Evolutionary conservation across 2,888 invertebrate species (phyloP).

Genomic region (Conus canariensis): DNA sequence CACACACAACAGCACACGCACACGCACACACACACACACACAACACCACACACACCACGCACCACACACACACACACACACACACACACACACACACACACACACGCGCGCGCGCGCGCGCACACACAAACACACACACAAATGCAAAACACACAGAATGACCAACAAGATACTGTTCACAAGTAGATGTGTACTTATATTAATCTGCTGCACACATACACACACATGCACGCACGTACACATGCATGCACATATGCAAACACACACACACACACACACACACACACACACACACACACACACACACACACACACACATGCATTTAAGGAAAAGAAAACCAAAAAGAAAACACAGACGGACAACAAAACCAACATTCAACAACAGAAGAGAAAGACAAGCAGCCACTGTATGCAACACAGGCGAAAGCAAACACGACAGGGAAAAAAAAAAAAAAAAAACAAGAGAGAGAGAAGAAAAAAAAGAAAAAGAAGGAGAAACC

Average conservation of each 20-base stretch:
- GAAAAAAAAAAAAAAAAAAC: too few relatives aligned
- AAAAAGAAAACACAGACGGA: not conserved
- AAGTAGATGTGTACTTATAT: too few relatives aligned
- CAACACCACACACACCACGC: too few relatives aligned
- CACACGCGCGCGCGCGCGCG: not conserved
- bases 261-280: constrained; percentile 10
- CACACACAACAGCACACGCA: too few relatives aligned
- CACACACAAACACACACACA: not conserved
- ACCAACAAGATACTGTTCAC: too few relatives aligned
- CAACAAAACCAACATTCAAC: not conserved
- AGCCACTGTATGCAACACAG: not conserved
- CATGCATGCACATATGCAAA: not conserved
- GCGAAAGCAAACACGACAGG: not conserved
- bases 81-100: constrained; percentile 10
- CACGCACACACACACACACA: too few relatives aligned
- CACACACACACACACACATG: not conserved
- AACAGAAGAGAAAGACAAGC: not conserved
- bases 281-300: not conserved
- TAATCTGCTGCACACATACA: not conserved
- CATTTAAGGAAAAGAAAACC: not conserved
- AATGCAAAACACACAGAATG: too few relatives aligned
- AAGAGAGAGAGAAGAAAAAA: too few relatives aligned
- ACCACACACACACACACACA: not conserved
- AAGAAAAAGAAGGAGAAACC: too few relatives aligned
- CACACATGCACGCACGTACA: not conserved